Base-by-base conservation (phyloP, 2,113 vertebrate genomes). In the Murina feae region DNA sequence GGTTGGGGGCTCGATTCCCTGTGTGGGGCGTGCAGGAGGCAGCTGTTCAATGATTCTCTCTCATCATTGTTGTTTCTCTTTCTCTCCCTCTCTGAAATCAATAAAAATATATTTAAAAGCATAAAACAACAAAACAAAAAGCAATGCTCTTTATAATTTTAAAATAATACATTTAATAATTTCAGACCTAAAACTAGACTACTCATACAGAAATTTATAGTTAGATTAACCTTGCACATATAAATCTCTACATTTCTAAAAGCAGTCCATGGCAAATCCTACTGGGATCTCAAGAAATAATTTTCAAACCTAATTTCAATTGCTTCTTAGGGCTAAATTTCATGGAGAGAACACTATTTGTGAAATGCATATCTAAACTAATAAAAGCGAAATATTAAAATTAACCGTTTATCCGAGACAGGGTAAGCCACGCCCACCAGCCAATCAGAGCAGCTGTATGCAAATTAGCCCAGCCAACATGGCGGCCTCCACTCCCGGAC, bases 241-340 rank as follows among this genome's bases (percentile, higher is more conserved):
- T 79, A 93, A 96, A 35, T 58, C 60, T 88, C 39, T 83, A 51
- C 12, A 91, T 74, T 96, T 91, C 39, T 63, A 68, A 95, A 86
- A 72, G 55, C 5, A 95, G 17, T 90, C 58, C 11, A 88, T 39
- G 28, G 11, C 2, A 92, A 94, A 91, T 76, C 2, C 10, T 84
- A 81, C 7, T 71, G 66, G 51, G 72, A 75, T 80, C 44, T 84
- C 16, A 93, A 91, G 74, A 95, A 86, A 84, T 76, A 90, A 89
- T 80, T 89, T 81, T 71, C 71, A 94, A 60, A 68, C 5, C 32
- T 71, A 95, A 89, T 23, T 79, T 94, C 35, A 89, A n/a, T 35
- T 74, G 75, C 37, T 76, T 91, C 55, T 91, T 76, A 94, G 37
- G 18, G 75, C 84, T 94, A 91, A 94, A 94, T 86, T 95, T 94